Evolutionary conservation across 2,888 invertebrate species (phyloP), one percentile per base, ranked within the genome.

Genomic region (Heteromyza rotundicornis): DNA sequence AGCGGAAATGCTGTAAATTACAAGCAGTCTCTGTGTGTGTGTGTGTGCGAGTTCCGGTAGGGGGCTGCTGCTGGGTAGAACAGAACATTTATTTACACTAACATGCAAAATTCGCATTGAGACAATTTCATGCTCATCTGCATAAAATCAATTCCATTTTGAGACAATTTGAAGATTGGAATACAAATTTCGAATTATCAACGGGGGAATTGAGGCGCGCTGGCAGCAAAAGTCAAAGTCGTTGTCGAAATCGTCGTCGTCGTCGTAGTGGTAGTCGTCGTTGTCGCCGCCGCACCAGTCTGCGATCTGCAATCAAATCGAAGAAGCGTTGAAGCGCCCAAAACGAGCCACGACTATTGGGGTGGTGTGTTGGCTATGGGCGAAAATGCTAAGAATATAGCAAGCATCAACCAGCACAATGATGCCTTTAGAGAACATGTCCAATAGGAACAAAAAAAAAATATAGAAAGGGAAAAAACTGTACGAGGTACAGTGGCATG

Each of bases 91-190:
- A 74, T 76, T 76, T 76, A 75, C 72, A 75, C 75, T 69, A 70
- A 72, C 72, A 74, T 75, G 72, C 67, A 65, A 68, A 69, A 69
- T 68, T 75, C 71, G 70, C 78, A 77, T 70, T 70, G 75, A 78
- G 76, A 79, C 79, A 79, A 79, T 80, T 79, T 80, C 82, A 79
- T 81, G 80, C 82, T 82, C 80, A 81, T 81, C 81, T 81, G 81
- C 81, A 81, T 81, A 82, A 82, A 81, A 82, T 81, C 82, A 82
- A 81, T 81, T 81, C 81, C 80, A 79, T 81, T 81, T 81, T 79
- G 79, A 80, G 82, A 81, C 81, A 82, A 80, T 82, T 81, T 82
- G 79, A 79, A 80, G 80, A 81, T 81, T 81, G 82, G 79, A 80
- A 81, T 81, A 80, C 80, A 82, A 81, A 80, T 80, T 81, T 79